These are phyloP conservation scores for Pyrgilauda ruficollis DNA, from an alignment of 2,113 vertebrate genomes.

Conservation along the genomic window DNA sequence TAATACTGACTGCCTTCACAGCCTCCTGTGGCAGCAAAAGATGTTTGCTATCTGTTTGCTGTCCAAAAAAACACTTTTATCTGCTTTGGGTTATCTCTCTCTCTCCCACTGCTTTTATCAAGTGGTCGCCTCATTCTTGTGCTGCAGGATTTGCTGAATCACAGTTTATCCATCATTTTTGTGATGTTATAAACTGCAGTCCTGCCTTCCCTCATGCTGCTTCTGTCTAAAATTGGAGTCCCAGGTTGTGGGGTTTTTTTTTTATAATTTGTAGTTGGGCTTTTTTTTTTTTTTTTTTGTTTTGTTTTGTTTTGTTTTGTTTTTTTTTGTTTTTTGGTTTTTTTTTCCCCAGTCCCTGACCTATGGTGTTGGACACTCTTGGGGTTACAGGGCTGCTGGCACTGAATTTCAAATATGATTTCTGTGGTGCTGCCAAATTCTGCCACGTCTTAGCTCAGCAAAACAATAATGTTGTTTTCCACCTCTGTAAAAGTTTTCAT, in stretches of 20 bases:
- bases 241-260: too few species aligned
- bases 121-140: not conserved
- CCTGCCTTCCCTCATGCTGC: not conserved
- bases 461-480: not conserved
- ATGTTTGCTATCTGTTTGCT: not conserved
- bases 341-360: fast-evolving
- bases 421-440: not conserved
- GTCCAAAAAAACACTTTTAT: not conserved
- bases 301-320: too few species aligned
- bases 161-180: fast-evolving
- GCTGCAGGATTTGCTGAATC: not conserved
- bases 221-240: not conserved
- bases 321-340: not conserved
- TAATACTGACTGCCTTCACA: not conserved
- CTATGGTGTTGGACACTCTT: not conserved
- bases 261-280: fast-evolving
- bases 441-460: fast-evolving
- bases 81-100: not conserved
- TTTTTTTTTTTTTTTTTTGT: not conserved
- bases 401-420: not conserved
- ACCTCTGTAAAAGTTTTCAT: not conserved
- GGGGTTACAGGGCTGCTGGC: not conserved
- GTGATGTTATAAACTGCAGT: not conserved
- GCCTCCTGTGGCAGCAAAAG: not conserved
- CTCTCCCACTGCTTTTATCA: not conserved